Conservation (phyloP, 2,888 invertebrate species). For the Heliconius ismenius region DNA sequence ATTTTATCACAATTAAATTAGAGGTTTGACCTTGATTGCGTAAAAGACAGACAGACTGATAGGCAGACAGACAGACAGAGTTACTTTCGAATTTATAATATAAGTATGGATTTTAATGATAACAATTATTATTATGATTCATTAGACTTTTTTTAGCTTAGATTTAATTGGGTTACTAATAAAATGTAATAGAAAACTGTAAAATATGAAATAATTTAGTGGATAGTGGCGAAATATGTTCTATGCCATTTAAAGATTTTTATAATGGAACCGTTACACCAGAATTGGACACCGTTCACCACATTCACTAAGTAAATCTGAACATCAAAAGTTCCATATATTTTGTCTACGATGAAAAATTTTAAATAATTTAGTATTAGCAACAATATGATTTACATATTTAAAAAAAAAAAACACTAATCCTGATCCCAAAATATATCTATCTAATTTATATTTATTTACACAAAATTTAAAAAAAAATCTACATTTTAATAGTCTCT, state of each 20-base stretch:
- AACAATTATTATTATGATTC: background rate
- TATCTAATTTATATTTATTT: no score
- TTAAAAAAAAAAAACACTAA: no score
- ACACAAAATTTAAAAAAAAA: no score
- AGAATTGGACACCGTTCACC: background rate
- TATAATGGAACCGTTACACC: slow-evolving; percentile 4
- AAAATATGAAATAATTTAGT: background rate
- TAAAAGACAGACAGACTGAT: no score
- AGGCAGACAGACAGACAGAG: no score
- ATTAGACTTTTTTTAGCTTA: background rate
- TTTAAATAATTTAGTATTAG: background rate
- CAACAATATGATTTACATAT: background rate
- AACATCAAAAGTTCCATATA: background rate
- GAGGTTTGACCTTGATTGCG: no score
- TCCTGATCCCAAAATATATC: no score
- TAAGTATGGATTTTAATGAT: background rate
- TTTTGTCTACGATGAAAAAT: background rate
- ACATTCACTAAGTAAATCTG: background rate
- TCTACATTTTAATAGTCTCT: no score
- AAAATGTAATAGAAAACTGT: background rate
- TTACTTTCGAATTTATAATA: no score
- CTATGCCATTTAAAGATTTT: slow-evolving; percentile 4
- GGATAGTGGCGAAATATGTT: background rate
- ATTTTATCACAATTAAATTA: no score
- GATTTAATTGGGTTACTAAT: background rate